Evolutionary conservation across 2,113 vertebrate genomes (phyloP).

Genomic region (Blennius ocellaris): DNA sequence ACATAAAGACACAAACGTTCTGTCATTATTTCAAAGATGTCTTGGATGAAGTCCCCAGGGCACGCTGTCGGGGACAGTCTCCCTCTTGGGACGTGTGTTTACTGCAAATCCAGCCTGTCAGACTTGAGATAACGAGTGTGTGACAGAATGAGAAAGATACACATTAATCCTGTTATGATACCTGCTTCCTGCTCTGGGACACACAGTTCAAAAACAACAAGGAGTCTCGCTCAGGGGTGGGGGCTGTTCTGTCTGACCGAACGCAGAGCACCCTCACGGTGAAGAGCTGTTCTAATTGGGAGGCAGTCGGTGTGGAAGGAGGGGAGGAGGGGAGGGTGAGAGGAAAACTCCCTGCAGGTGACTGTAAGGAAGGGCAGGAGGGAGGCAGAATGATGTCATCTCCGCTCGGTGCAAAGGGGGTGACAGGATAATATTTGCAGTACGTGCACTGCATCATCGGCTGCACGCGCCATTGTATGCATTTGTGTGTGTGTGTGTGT

Average conservation of each 20-base stretch:
- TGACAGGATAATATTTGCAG: slow-evolving; percentile 30
- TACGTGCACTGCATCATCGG: slow-evolving; percentile 8
- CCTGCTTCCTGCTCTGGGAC: slow-evolving; percentile 31
- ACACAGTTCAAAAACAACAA: slow-evolving; percentile 2
- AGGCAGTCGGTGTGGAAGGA: not conserved
- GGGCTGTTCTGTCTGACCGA: slow-evolving; percentile 35
- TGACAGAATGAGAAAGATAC: slow-evolving; percentile 40
- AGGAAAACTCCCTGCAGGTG: slow-evolving; percentile 40
- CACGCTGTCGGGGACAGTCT: slow-evolving; percentile 41
- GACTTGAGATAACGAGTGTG: slow-evolving; percentile 46
- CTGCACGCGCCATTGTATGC: not conserved
- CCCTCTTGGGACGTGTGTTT: slow-evolving; percentile 34
- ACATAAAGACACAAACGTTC: slow-evolving; percentile 9
- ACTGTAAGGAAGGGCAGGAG: slow-evolving; percentile 19
- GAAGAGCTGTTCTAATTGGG: slow-evolving; percentile 5
- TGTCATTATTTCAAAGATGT: slow-evolving; percentile 48
- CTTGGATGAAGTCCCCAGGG: slow-evolving; percentile 43
- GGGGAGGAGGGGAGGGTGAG: not conserved
- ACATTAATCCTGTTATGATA: slow-evolving; percentile 51
- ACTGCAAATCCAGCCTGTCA: slow-evolving; percentile 48
- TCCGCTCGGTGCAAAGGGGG: slow-evolving; percentile 20
- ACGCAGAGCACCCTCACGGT: slow-evolving; percentile 39
- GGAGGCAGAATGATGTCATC: slow-evolving; percentile 48
- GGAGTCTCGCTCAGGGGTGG: slow-evolving; percentile 8
- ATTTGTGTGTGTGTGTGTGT: not conserved